A percentile compares a stretch with the other conserved stretches of the same genome.
phyloP scores from a whole-genome alignment of 2,888 invertebrate genomes.

The Charanyca ferruginea region DNA sequence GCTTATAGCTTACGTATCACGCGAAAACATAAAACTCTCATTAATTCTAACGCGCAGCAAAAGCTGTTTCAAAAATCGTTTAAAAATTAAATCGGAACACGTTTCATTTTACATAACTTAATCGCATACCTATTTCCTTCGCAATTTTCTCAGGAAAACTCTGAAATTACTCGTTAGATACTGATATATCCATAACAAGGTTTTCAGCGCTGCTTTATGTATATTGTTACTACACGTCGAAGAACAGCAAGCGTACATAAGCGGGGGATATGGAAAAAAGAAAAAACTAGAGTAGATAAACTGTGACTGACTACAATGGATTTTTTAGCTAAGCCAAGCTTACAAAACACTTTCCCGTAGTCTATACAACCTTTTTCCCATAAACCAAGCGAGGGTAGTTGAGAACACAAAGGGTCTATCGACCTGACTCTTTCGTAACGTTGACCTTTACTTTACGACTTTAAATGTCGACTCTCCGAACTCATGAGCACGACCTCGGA shows the following conservation, averaged over 20 bases:
- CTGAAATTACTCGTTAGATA: constrained; percentile 24
- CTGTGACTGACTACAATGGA: constrained; percentile 5
- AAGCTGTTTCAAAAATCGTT: constrained; percentile 17
- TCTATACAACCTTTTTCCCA: constrained; percentile 52
- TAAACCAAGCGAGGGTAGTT: constrained; percentile 28
- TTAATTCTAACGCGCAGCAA: constrained; percentile 18
- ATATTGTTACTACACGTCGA: constrained; percentile 15
- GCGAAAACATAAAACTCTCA: constrained; percentile 15
- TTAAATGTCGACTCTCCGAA: constrained; percentile 69
- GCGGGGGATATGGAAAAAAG: too few species aligned
- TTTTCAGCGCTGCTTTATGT: constrained; percentile 11
- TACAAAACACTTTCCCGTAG: constrained; percentile 19
- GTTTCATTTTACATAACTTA: constrained; percentile 48
- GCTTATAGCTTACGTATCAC: neutral
- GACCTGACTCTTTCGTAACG: constrained; percentile 63
- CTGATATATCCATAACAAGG: neutral
- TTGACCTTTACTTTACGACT: constrained; percentile 74
- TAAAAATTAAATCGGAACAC: constrained; percentile 43
- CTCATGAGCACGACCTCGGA: constrained; percentile 60
- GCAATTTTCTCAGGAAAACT: constrained; percentile 14
- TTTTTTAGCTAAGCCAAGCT: constrained; percentile 9
- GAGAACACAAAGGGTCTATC: constrained; percentile 49
- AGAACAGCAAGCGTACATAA: neutral
- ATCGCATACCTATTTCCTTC: constrained; percentile 28
- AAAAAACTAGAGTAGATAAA: neutral